Percentiles rank a stretch among this genome's conserved stretches.
Evolutionary conservation across 2,797 vertebrate genomes (phyloP).

Genomic region (Brotula barbata): DNA sequence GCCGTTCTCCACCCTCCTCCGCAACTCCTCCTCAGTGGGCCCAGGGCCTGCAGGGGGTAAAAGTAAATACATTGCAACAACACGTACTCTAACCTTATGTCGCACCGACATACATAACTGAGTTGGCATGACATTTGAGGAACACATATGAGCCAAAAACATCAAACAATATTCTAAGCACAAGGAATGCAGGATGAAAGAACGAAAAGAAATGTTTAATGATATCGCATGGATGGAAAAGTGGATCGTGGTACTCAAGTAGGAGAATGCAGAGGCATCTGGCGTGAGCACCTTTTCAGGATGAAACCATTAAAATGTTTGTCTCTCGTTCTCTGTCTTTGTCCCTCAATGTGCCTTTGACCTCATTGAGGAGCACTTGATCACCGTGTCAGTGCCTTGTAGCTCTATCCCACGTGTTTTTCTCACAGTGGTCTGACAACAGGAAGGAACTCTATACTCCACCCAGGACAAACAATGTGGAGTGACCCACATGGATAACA

Average conservation of each 20-base stretch:
- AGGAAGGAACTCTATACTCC: conserved; percentile 58
- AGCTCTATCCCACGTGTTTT: conserved; percentile 35
- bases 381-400: conserved; percentile 40
- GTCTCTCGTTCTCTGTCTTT: conserved; percentile 20
- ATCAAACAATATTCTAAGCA: background rate
- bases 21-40: conserved; percentile 91
- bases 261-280: conserved; percentile 24
- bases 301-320: conserved; percentile 23
- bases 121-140: conserved; percentile 27
- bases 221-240: background rate
- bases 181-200: conserved; percentile 1
- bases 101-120: conserved; percentile 16
- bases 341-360: conserved; percentile 61
- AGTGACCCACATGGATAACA: conserved; percentile 52
- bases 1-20: conserved; percentile 92
- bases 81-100: too few relatives aligned
- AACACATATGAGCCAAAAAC: conserved; percentile 28
- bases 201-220: conserved; percentile 28
- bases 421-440: conserved; percentile 44
- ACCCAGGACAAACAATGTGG: conserved; percentile 51
- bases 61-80: background rate
- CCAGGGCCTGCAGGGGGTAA: conserved; percentile 79
- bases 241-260: background rate
- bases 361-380: conserved; percentile 63
- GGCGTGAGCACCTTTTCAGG: conserved; percentile 19